Conservation (phyloP, 1,140 invertebrate genomes). For the Zaprionus kolodkinae region DNA sequence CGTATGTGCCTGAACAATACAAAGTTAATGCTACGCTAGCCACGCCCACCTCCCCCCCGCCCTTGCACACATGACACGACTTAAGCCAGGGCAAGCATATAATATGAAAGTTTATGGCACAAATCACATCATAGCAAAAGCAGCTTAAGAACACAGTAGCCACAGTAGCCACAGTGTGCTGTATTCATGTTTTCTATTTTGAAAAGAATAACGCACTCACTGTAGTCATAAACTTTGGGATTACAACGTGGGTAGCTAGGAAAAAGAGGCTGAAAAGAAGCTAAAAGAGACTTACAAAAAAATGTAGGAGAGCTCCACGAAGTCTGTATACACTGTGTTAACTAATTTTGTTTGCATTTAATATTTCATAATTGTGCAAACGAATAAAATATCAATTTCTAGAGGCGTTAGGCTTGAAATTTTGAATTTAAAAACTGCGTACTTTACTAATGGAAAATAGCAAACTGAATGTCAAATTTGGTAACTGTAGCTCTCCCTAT, state of each 20-base stretch:
- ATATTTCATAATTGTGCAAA: too few species aligned
- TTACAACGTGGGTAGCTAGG: conserved; percentile 62
- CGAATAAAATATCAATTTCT: too few species aligned
- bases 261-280: conserved; percentile 40
- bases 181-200: conserved; percentile 63
- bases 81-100: conserved; percentile 32
- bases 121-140: conserved; percentile 77
- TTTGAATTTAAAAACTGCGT: neutral
- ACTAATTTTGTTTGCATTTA: too few species aligned
- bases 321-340: neutral
- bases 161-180: conserved; percentile 35
- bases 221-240: conserved; percentile 66
- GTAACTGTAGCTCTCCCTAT: neutral
- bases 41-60: too few species aligned
- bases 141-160: conserved; percentile 60
- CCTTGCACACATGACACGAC: conserved; percentile 5
- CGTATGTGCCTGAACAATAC: neutral
- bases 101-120: conserved; percentile 77
- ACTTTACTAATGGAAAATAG: neutral
- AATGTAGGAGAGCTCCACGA: neutral
- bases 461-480: neutral
- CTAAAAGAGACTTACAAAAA: neutral
- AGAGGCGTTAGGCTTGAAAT: too few species aligned
- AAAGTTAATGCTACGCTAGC: neutral
- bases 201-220: conserved; percentile 60